These are phyloP conservation scores for Bungarus multicinctus DNA, from an alignment of 2,113 vertebrate species.

Conservation along the genomic window DNA sequence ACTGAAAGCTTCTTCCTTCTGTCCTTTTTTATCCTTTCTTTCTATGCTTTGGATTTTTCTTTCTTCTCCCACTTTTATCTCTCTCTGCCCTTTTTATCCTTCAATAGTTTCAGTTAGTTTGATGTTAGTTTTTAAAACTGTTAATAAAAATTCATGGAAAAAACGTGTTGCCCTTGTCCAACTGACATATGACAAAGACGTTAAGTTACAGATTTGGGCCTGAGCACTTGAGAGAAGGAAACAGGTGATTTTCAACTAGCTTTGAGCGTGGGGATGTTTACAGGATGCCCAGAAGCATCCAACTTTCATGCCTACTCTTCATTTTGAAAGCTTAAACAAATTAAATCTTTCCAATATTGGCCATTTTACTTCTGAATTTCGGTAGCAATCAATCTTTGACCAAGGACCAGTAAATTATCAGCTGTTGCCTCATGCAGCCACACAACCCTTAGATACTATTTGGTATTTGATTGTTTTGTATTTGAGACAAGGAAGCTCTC, in stretches of 20 bases:
- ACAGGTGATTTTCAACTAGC: neutral
- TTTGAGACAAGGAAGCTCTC: neutral
- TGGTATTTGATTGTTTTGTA: neutral
- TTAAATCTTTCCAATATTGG: neutral
- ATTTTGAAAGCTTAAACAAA: neutral
- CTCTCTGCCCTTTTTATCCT: neutral
- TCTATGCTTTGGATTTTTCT: neutral
- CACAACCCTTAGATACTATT: neutral
- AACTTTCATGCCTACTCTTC: neutral
- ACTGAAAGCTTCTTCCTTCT: neutral
- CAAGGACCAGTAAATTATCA: neutral
- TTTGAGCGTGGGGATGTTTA: neutral
- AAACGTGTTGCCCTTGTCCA: neutral
- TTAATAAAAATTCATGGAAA: neutral
- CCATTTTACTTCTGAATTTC: neutral
- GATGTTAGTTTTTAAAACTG: neutral
- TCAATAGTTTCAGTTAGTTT: neutral
- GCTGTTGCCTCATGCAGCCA: neutral
- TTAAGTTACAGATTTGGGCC: neutral
- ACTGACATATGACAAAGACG: neutral
- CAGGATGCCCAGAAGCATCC: neutral
- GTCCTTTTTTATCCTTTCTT: neutral
- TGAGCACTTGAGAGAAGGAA: neutral
- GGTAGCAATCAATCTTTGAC: neutral
- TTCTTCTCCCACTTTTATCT: neutral